A percentile compares a stretch with the other conserved stretches of the same genome.
phyloP scores from a whole-genome alignment of 1,140 invertebrate genomes.

The Mercenaria mercenaria region DNA sequence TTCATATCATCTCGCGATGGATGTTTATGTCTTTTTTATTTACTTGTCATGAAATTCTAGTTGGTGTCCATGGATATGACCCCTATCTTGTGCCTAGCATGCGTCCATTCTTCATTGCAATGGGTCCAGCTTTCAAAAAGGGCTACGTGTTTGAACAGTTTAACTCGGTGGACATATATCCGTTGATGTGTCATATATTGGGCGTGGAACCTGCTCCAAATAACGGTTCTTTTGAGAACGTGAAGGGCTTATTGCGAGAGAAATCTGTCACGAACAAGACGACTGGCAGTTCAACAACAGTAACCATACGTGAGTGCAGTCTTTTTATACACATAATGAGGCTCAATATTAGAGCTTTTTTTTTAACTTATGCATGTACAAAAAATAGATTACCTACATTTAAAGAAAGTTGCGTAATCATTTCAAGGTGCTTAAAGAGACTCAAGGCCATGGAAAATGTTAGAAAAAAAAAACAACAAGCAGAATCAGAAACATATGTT shows the following conservation, averaged over 20 bases:
- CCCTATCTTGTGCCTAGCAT: constrained; percentile 84
- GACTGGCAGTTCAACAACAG: constrained; percentile 22
- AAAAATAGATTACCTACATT: no score
- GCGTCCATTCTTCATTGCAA: constrained; percentile 90
- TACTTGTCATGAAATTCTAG: background rate
- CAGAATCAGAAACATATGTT: no score
- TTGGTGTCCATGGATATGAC: constrained; percentile 76
- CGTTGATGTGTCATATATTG: no score
- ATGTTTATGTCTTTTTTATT: no score
- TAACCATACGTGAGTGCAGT: constrained; percentile 52
- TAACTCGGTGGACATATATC: no score
- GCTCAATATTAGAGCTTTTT: background rate
- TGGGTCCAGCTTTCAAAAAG: constrained; percentile 89
- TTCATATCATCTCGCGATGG: no score
- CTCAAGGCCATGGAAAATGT: no score
- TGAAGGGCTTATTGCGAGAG: constrained; percentile 48
- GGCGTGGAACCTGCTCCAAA: constrained; percentile 72
- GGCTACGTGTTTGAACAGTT: constrained; percentile 87
- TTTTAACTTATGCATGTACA: no score
- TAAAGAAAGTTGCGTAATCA: no score
- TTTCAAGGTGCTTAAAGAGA: no score
- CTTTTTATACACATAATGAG: background rate
- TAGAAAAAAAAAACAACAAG: no score
- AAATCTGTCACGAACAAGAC: constrained; percentile 35
- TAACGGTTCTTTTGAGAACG: no score